Base-by-base conservation (phyloP, 2,797 vertebrate species). In the Falco peregrinus region DNA sequence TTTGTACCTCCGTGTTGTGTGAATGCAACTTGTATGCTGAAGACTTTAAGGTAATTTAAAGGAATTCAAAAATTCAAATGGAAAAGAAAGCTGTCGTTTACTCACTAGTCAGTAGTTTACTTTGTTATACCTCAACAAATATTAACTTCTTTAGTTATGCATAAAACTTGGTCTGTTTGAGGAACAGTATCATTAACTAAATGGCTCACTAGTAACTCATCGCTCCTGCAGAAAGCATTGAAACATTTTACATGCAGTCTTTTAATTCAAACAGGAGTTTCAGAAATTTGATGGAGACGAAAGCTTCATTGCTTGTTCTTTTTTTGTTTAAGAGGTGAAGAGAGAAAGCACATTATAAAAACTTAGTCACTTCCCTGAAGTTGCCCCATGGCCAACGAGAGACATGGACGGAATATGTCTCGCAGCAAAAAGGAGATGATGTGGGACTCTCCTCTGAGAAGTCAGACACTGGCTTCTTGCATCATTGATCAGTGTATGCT, bases 91-190 rank as follows among this genome's bases (percentile, higher is more conserved):
- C 18, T 71, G 19, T n/a, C 70, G 26, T 37, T 24, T 86, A 2
- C 24, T 65, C 31, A 1, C 11, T 75, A 15, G 14, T 70, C 13
- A 1, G 48, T 37, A 87, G 19, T 88, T 96, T 81, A 81, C 28
- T 67, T 83, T 43, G 28, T 74, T 89, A 18, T 22, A 68, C 29
- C 26, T 92, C 47, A 87, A 13, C 80, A 94, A 93, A 95, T 84
- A 94, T 96, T 96, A 96, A 96, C 87, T 69, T 54, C 7, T 73
- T 48, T 26, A 79, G 83, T 94, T 93, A 90, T 20, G 59, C 64
- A 67, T 93, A 90, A 94, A 71, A 79, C 79, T 50, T 74, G 21
- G 17, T 68, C 39, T 74, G 31, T 50, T 80, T 90, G 65, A 48
- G 69, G 41, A 82, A 24, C 16, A n/a, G 61, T 93, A 79, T 84